Evolutionary conservation across 2,797 vertebrate genomes (phyloP).

Genomic region (Bryconaethiops microstoma): DNA sequence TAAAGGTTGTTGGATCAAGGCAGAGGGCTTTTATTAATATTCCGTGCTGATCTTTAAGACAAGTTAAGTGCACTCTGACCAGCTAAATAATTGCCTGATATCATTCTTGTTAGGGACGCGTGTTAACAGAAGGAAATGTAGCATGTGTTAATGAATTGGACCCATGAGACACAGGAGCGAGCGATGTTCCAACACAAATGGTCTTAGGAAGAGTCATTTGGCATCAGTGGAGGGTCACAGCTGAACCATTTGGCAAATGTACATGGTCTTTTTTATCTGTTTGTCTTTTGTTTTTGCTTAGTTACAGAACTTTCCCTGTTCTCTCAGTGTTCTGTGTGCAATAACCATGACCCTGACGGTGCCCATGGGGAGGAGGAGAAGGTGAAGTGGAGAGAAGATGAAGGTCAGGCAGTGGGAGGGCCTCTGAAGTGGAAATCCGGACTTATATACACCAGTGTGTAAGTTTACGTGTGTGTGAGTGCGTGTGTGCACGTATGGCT

Average conservation of each 20-base stretch:
- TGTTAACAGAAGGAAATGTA: conserved; percentile 41
- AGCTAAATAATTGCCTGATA: conserved; percentile 26
- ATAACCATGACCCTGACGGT: conserved; percentile 28
- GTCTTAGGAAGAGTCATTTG: conserved; percentile 43
- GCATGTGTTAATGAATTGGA: conserved; percentile 37
- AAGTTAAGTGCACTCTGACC: neutral
- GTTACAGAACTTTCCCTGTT: conserved; percentile 43
- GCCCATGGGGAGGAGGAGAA: conserved; percentile 32
- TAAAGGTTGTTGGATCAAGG: neutral
- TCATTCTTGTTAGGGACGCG: conserved; percentile 28
- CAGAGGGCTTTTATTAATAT: neutral
- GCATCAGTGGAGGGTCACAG: conserved; percentile 40
- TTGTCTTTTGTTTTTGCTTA: conserved; percentile 40
- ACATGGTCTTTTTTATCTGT: conserved; percentile 34
- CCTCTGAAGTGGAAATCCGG: conserved; percentile 30
- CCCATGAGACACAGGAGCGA: conserved; percentile 29
- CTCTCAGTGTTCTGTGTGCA: conserved; percentile 28
- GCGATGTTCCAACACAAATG: conserved; percentile 49
- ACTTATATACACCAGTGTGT: neutral
- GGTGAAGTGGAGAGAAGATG: conserved; percentile 33
- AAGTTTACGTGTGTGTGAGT: conserved; percentile 16
- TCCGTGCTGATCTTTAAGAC: neutral
- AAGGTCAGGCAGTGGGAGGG: conserved; percentile 42
- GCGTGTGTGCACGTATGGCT: conserved; percentile 10
- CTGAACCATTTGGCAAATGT: conserved; percentile 42